These are phyloP conservation scores for Discoglossus pictus DNA, from an alignment of 2,797 vertebrate genomes.

Conservation along the genomic window DNA sequence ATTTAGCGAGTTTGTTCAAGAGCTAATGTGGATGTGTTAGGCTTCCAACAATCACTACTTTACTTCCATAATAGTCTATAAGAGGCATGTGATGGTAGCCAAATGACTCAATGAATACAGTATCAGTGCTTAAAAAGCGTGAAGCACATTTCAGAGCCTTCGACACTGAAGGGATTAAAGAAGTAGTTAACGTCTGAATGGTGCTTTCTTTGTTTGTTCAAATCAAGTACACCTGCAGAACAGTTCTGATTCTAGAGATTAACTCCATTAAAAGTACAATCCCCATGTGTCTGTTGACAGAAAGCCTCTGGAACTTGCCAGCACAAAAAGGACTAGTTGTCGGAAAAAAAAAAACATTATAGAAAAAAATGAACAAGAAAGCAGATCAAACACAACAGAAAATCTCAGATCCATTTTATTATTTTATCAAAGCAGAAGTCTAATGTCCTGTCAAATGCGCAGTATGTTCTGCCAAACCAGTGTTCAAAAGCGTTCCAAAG, in stretches of 20 bases:
- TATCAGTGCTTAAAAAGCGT: constrained; percentile 7
- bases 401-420: constrained; percentile 41
- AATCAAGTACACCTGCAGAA: constrained; percentile 46
- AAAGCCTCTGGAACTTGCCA: constrained; percentile 56
- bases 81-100: background rate
- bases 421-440: constrained; percentile 49
- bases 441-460: constrained; percentile 13
- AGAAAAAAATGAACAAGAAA: constrained; percentile 49
- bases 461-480: constrained; percentile 10
- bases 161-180: constrained; percentile 52
- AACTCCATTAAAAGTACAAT: constrained; percentile 57
- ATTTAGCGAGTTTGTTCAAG: constrained; percentile 1
- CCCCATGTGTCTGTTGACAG: constrained; percentile 48
- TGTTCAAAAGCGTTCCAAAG: background rate
- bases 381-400: constrained; percentile 55
- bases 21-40: background rate
- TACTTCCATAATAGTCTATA: background rate
- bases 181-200: constrained; percentile 43
- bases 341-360: constrained; percentile 52
- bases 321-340: constrained; percentile 53
- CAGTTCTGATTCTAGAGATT: constrained; percentile 56
- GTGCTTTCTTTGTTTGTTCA: constrained; percentile 46
- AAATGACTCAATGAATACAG: background rate
- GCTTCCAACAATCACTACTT: background rate
- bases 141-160: constrained; percentile 22